Percentiles rank a stretch among this genome's conserved stretches.
These are phyloP conservation scores for Himantopus leucocephalus DNA, from an alignment of 2,113 vertebrate species.

Conservation along the genomic window DNA sequence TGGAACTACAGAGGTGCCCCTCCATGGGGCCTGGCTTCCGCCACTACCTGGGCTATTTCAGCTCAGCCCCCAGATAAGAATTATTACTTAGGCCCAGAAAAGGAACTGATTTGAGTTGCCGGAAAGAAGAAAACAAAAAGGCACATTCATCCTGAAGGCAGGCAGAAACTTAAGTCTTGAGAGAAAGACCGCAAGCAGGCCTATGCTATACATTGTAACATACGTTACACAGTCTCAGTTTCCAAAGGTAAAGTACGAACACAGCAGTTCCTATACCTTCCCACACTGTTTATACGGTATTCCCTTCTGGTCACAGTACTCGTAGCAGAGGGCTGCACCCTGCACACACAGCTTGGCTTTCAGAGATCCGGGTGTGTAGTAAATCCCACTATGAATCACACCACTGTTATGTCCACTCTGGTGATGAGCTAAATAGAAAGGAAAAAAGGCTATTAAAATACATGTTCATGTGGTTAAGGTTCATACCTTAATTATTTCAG, in stretches of 20 bases:
- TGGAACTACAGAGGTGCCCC: neutral
- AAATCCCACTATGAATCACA: constrained; percentile 97
- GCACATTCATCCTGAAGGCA: neutral
- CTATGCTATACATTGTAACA: rapidly evolving
- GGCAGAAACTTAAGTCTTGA: neutral
- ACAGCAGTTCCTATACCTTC: constrained; percentile 76
- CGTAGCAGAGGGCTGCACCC: constrained; percentile 86
- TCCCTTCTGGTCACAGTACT: constrained; percentile 89
- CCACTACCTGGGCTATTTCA: neutral
- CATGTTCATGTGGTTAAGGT: neutral
- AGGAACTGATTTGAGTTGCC: neutral
- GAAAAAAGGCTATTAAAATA: neutral
- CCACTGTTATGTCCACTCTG: constrained; percentile 97
- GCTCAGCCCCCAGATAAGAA: neutral
- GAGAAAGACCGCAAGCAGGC: neutral
- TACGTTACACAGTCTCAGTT: neutral
- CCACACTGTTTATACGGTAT: constrained; percentile 92
- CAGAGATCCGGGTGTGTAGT: constrained; percentile 93
- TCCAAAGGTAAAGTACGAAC: neutral
- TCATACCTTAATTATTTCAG: neutral
- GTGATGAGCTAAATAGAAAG: constrained; percentile 79
- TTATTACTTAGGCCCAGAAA: neutral
- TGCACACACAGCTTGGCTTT: constrained; percentile 92
- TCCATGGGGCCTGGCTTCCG: neutral
- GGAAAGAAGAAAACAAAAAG: neutral